Percentiles rank a stretch among this genome's conserved stretches.
Conservation (phyloP, 2,888 invertebrate species). For the Metellina segmentata region DNA sequence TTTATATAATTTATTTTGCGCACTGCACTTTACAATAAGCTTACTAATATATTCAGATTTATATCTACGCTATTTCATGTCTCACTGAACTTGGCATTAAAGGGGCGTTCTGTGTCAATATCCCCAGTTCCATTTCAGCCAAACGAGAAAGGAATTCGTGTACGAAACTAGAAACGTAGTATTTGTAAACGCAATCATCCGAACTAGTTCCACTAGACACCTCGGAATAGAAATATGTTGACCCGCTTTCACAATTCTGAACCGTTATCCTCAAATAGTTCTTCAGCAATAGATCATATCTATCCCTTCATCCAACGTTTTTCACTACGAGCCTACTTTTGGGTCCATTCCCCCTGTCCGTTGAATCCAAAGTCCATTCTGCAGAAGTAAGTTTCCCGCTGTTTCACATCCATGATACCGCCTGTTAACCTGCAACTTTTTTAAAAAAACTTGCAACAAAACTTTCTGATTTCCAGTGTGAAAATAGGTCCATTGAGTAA, state of each 20-base stretch:
- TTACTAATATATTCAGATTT: no score
- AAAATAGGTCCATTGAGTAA: not conserved
- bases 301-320: not conserved
- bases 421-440: not conserved
- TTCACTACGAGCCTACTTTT: constrained; percentile 10
- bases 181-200: not conserved
- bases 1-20: no score
- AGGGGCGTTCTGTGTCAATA: not conserved
- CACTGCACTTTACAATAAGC: no score
- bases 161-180: no score
- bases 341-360: not conserved
- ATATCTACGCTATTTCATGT: no score
- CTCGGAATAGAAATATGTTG: constrained; percentile 51
- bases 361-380: not conserved
- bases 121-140: no score
- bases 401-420: not conserved
- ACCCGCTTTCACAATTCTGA: constrained; percentile 44
- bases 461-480: not conserved
- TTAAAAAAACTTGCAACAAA: not conserved
- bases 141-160: no score
- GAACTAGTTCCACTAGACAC: not conserved
- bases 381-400: not conserved
- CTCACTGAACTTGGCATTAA: no score
- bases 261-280: constrained; percentile 32
- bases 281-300: constrained; percentile 15